These are phyloP conservation scores for Rapana venosa DNA, from an alignment of 2,888 invertebrate species.

Conservation along the genomic window DNA sequence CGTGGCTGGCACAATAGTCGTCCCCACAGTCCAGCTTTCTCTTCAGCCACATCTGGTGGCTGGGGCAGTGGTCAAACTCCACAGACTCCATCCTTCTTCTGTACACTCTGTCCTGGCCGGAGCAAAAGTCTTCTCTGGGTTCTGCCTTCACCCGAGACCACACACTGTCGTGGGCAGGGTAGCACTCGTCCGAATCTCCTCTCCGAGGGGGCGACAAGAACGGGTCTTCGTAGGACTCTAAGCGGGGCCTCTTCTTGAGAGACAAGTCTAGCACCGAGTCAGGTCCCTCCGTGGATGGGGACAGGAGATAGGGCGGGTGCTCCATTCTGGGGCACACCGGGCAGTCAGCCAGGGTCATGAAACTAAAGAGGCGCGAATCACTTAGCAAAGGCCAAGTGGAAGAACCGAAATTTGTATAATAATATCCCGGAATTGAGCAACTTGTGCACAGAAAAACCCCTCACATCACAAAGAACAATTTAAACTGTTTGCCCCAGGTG, in stretches of 20 bases:
- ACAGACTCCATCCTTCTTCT: not conserved
- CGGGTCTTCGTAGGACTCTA: conserved; percentile 48
- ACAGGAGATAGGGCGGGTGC: not conserved
- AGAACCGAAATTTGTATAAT: too few species aligned
- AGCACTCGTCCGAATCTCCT: not conserved
- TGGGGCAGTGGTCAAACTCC: not conserved
- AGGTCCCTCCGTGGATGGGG: conserved; percentile 39
- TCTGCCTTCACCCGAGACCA: not conserved
- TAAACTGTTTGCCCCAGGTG: too few species aligned
- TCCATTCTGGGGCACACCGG: conserved; percentile 35
- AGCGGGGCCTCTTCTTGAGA: conserved; percentile 54
- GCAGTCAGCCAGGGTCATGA: conserved; percentile 35
- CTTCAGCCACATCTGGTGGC: not conserved
- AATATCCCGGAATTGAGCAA: too few species aligned
- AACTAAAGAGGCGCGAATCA: conserved; percentile 28
- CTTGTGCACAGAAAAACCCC: too few species aligned
- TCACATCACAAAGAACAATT: too few species aligned
- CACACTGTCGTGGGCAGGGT: not conserved
- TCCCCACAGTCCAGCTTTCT: not conserved
- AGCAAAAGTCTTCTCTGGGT: conserved; percentile 23
- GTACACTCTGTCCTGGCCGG: conserved; percentile 30
- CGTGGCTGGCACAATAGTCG: not conserved
- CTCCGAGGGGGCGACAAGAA: not conserved
- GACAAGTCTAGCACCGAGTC: conserved; percentile 61
- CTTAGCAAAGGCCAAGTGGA: not conserved